phyloP scores from a whole-genome alignment of 2,797 vertebrate species.

The Coregonus sp. region DNA sequence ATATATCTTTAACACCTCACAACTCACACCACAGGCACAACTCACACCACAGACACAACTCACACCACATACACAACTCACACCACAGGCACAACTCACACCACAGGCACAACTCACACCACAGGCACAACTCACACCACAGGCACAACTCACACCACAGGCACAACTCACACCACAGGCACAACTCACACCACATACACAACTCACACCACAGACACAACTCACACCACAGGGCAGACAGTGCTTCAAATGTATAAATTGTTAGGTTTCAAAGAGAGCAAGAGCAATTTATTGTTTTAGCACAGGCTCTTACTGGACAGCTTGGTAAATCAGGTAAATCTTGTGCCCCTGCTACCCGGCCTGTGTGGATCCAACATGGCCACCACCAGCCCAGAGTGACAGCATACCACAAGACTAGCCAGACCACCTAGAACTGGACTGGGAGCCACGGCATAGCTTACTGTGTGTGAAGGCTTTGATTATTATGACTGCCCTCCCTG shows the following conservation, averaged over 20 bases:
- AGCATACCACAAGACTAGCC: conserved; percentile 58
- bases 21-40: neutral
- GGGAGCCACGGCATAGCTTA: conserved; percentile 64
- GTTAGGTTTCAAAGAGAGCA: neutral
- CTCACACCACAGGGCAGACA: conserved; percentile 14
- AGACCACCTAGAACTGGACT: conserved; percentile 75
- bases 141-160: neutral
- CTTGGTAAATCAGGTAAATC: neutral
- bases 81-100: neutral
- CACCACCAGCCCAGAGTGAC: conserved; percentile 48
- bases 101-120: neutral
- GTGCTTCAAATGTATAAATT: neutral
- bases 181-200: too few relatives aligned
- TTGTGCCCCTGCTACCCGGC: conserved; percentile 16
- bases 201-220: neutral
- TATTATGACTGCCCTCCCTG: conserved; percentile 77
- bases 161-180: too few relatives aligned
- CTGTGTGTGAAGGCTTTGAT: conserved; percentile 70
- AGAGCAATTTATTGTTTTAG: neutral
- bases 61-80: conserved; percentile 2
- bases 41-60: conserved; percentile 15
- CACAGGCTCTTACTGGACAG: neutral
- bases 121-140: neutral
- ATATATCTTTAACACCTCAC: conserved; percentile 5
- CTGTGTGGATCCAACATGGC: conserved; percentile 40